Evolutionary conservation across 2,113 vertebrate genomes (phyloP).

Genomic region (Amblyopsis rosae): DNA sequence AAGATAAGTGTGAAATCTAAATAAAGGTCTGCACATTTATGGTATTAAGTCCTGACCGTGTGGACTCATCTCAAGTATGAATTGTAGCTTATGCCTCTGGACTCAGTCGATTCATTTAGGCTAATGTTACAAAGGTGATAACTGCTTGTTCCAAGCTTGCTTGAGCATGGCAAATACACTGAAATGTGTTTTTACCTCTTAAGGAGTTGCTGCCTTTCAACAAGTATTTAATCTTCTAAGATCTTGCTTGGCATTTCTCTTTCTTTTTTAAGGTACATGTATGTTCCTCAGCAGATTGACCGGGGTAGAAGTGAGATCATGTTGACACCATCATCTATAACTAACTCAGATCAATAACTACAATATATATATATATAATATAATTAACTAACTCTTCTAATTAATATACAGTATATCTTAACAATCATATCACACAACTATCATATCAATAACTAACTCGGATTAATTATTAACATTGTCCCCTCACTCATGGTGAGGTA

Average conservation of each 20-base stretch:
- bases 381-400: too few species aligned
- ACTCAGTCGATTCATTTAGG: not conserved
- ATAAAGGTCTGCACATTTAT: not conserved
- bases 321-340: too few species aligned
- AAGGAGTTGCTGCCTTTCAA: slow-evolving; percentile 1
- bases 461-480: too few species aligned
- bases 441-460: too few species aligned
- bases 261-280: not conserved
- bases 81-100: not conserved
- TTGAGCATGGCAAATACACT: slow-evolving; percentile 2
- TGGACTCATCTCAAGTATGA: not conserved
- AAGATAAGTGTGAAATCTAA: not conserved
- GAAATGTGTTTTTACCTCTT: not conserved
- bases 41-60: not conserved
- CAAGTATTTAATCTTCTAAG: slow-evolving; percentile 5
- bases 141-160: not conserved
- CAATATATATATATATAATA: too few species aligned
- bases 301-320: slow-evolving; percentile 5
- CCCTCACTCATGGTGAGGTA: too few species aligned
- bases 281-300: not conserved
- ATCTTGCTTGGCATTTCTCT: slow-evolving; percentile 13
- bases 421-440: too few species aligned
- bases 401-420: too few species aligned
- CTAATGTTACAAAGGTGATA: not conserved
- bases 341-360: too few species aligned